phyloP scores from a whole-genome alignment of 2,888 invertebrate genomes.

The Altica lythri region DNA sequence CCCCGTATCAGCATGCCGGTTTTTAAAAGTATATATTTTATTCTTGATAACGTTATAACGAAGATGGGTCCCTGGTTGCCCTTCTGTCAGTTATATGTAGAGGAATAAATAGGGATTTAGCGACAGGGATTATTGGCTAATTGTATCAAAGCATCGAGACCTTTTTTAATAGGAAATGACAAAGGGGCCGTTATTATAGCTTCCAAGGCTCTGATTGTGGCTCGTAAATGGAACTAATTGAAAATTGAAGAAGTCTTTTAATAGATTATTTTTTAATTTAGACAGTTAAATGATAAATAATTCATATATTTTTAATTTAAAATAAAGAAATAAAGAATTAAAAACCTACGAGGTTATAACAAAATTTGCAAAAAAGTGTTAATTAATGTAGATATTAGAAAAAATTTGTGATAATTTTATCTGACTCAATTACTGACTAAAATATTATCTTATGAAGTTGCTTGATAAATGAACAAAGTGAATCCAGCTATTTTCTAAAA shows the following conservation, averaged over 20 bases:
- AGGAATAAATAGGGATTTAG: conserved; percentile 53
- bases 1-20: conserved; percentile 17
- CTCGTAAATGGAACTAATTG: conserved; percentile 21
- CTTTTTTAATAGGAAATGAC: conserved; percentile 44
- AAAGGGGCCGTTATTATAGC: conserved; percentile 30
- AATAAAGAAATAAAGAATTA: too few species aligned
- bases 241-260: conserved; percentile 2
- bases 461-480: too few species aligned
- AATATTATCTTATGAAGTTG: too few species aligned
- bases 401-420: too few species aligned
- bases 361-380: too few species aligned
- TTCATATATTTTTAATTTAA: too few species aligned
- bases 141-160: conserved; percentile 48
- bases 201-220: conserved; percentile 16
- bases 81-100: conserved; percentile 52
- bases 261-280: too few species aligned
- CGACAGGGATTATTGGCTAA: conserved; percentile 53
- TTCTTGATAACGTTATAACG: conserved; percentile 53
- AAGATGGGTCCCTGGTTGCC: conserved; percentile 52
- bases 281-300: too few species aligned
- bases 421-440: too few species aligned
- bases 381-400: too few species aligned
- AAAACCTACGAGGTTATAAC: too few species aligned
- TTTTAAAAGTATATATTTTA: conserved; percentile 48
- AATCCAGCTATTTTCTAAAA: too few species aligned